Base-by-base conservation (phyloP, 2,888 invertebrate species). In the Dryomyza anilis region DNA sequence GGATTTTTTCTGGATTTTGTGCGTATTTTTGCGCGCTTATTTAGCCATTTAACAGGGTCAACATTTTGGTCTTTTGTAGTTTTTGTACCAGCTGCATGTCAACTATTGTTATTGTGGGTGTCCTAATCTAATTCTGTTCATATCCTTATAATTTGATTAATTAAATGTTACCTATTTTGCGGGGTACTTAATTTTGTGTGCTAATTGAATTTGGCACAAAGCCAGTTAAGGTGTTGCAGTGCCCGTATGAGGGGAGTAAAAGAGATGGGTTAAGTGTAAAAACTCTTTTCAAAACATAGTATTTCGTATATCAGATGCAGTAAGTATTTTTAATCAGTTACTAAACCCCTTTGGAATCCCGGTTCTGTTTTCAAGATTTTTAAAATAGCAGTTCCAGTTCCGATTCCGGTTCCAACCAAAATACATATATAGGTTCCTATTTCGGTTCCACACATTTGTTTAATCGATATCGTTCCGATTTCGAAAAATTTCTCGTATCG, bases 111-210 rank as follows among this genome's bases (percentile, higher is more conserved):
- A 50, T 59, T 53, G 52, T 61, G 61, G 61, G 61, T 61, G 61
- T 53, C 5, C 27, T 21, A 43, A 53, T 53, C n/a, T 29, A 52
- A 52, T 53, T 50, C 23, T 56, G 67, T 72, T 78, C n/a, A n/a
- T n/a, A n/a, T n/a, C n/a, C n/a, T n/a, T n/a, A n/a, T n/a, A 71
- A 78, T 76, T 76, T 76, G 74, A 76, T 76, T 78, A 76, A 76
- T 76, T 77, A 70, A 66, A 65, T 65, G 67, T 65, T 66, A 43
- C 63, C 64, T 67, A 70, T 66, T 67, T 63, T 66, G 63, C 10
- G 25, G 25, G 69, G 65, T 63, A 67, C 68, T 25, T 39, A 36
- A 48, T 27, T 27, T 61, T 14, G 30, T 45, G 19, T 29, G 23
- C 43, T 50, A 29, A 65, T 67, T 67, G 63, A 21, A 33, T 48